phyloP scores from a whole-genome alignment of 1,140 invertebrate genomes.

The Halictus rubicundus region DNA sequence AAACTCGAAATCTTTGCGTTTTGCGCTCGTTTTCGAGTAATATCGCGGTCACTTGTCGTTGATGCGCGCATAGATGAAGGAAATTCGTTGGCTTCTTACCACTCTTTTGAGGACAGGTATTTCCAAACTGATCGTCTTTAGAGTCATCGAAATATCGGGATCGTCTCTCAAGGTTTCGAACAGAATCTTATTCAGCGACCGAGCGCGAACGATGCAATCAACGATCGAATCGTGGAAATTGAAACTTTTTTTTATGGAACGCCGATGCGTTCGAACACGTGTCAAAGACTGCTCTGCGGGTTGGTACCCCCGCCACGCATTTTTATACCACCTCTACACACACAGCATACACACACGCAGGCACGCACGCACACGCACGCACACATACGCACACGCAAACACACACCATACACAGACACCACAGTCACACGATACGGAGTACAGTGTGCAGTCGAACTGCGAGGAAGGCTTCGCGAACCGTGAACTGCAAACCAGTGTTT shows the following conservation, averaged over 20 bases:
- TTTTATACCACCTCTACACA: conserved; percentile 54
- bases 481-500: neutral
- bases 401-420: neutral
- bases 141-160: conserved; percentile 34
- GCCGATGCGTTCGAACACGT: conserved; percentile 55
- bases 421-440: neutral
- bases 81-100: conserved; percentile 28
- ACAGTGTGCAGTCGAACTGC: neutral
- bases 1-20: too few relatives aligned
- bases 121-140: conserved; percentile 32
- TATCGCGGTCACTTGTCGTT: neutral
- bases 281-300: conserved; percentile 62
- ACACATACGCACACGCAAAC: neutral
- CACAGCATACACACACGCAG: neutral
- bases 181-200: neutral
- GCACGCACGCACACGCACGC: neutral
- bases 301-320: conserved; percentile 61
- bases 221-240: neutral
- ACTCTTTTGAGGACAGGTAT: conserved; percentile 29
- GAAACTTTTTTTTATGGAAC: conserved; percentile 13
- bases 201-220: too few relatives aligned
- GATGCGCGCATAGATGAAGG: neutral
- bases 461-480: neutral
- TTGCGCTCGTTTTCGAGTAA: too few relatives aligned
- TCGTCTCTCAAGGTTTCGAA: neutral